A percentile compares a stretch with the other conserved stretches of the same genome.
phyloP scores from a whole-genome alignment of 2,113 vertebrate genomes.

The Recurvirostra avosetta region DNA sequence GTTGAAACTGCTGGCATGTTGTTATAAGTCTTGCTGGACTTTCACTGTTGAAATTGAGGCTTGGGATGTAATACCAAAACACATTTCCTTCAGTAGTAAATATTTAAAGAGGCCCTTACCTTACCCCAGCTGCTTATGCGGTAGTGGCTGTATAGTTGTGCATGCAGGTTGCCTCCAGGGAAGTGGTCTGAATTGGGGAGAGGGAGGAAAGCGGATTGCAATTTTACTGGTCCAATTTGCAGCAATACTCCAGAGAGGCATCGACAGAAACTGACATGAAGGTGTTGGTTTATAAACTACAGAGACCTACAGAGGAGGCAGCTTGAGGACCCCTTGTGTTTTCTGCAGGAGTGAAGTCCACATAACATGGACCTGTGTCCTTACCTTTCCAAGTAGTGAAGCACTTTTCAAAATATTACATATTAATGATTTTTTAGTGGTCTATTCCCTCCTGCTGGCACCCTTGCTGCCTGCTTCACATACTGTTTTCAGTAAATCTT shows the following conservation, averaged over 20 bases:
- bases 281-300: background rate
- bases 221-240: background rate
- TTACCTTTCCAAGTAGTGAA: background rate
- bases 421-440: background rate
- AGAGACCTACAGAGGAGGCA: background rate
- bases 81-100: background rate
- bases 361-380: background rate
- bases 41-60: background rate
- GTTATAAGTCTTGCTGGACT: background rate
- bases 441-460: background rate
- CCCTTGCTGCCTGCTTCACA: background rate
- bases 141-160: background rate
- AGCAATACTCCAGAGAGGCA: background rate
- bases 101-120: background rate
- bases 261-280: background rate
- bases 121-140: background rate
- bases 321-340: accelerated
- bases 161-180: background rate
- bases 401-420: background rate
- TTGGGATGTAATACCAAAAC: background rate
- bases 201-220: background rate
- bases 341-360: background rate
- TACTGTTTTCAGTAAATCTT: background rate
- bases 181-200: background rate
- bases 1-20: background rate